Base-by-base conservation (phyloP, 2,797 vertebrate genomes). In the Falco novaeseelandiae region DNA sequence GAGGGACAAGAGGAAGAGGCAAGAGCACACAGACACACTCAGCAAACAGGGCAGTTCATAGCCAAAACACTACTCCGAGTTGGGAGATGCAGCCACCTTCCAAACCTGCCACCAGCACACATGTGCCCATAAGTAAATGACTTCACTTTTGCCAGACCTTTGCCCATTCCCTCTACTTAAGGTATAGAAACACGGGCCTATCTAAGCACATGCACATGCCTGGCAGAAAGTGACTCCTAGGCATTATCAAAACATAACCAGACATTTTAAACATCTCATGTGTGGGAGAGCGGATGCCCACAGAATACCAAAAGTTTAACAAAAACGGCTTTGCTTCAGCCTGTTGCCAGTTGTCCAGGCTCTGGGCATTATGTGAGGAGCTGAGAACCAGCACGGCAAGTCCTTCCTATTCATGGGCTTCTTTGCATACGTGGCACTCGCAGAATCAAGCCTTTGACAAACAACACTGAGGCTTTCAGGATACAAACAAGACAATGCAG, bases 401-500 rank as follows among this genome's bases (percentile, higher is more conserved):
- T 19, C 91, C 95, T 82, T 70, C 86, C 92, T 65, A 90, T 88
- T 88, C 93, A 93, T 1, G 1, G 46, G 62, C 87, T 95, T 12
- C 96, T 93, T n/a, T 82, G 96, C 89, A 93, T 83, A 91, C 85
- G 42, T 89, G 93, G 94, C 87, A 38, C 70, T 87, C 3, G 85
- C 58, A 96, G 94, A 94, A 96, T 89, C 27, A 23, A 82, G 93
- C 83, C 88, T 97, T 94, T 96, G 93, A 90, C 66, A 72, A 78
- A 73, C 62, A 96, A 96, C 95, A 97, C 91, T 96, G 95, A 87
- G 90, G 80, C 96, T 96, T 96, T 96, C 90, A 96, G 93, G 83
- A 80, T 15, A 57, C 59, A 89, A 91, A 93, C 78, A 90, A 92
- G 95, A 96, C 95, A 97, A 96, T 91, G 80, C 85, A 87, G 91